phyloP scores from a whole-genome alignment of 2,888 invertebrate species.

The Blastobasis adustella region DNA sequence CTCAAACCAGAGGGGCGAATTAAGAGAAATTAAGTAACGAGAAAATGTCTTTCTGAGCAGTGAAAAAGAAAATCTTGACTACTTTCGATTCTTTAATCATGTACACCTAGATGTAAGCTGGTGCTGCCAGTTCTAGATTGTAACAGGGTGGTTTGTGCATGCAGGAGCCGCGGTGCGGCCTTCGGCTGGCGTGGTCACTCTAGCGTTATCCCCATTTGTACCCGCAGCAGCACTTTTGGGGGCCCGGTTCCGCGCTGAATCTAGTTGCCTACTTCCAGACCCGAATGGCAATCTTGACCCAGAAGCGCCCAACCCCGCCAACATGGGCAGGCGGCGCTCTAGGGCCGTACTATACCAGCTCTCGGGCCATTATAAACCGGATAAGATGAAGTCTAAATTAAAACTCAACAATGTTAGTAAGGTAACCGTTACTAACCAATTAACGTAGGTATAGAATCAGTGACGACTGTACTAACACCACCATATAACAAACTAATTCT shows the following conservation, averaged over 20 bases:
- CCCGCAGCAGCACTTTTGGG: constrained; percentile 86
- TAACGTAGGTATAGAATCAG: too few species aligned
- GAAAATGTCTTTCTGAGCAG: constrained; percentile 14
- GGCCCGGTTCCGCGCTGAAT: constrained; percentile 86
- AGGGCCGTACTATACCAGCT: constrained; percentile 97
- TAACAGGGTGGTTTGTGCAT: constrained; percentile 72
- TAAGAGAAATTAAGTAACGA: constrained; percentile 10
- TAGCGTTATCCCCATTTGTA: constrained; percentile 77
- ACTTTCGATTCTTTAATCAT: too few species aligned
- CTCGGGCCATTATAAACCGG: constrained; percentile 96
- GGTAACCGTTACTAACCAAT: constrained; percentile 29
- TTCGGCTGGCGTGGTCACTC: constrained; percentile 76
- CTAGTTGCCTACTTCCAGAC: constrained; percentile 87
- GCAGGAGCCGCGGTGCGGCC: constrained; percentile 76
- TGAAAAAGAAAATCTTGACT: constrained; percentile 18
- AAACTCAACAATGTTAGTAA: constrained; percentile 95
- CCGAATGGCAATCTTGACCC: constrained; percentile 88
- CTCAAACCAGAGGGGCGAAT: constrained; percentile 13
- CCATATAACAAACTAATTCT: too few species aligned
- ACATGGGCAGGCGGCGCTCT: constrained; percentile 93
- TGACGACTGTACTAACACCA: too few species aligned
- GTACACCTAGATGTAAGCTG: too few species aligned
- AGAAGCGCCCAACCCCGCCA: constrained; percentile 87
- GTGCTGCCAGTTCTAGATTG: constrained; percentile 21
- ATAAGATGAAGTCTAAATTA: constrained; percentile 93